A percentile compares a stretch with the other conserved stretches of the same genome.
phyloP scores from a whole-genome alignment of 2,888 invertebrate species.

The Athalia rosae region DNA sequence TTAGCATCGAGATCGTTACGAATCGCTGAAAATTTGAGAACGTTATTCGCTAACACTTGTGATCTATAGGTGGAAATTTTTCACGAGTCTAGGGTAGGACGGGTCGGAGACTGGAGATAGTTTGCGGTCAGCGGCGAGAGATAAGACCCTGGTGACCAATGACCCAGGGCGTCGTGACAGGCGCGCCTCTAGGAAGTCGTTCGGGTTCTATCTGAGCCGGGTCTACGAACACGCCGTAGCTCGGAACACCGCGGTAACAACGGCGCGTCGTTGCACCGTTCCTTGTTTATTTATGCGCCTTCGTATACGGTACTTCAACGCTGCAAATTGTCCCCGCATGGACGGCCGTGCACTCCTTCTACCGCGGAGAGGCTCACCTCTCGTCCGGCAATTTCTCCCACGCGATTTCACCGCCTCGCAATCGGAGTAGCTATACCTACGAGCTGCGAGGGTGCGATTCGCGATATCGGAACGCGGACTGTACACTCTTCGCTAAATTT shows the following conservation, averaged over 20 bases:
- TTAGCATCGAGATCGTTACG: neutral
- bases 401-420: constrained; percentile 25
- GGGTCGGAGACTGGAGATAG: constrained; percentile 56
- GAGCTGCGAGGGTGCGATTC: neutral
- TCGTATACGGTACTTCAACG: constrained; percentile 40
- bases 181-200: constrained; percentile 71
- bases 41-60: constrained; percentile 9
- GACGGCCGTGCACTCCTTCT: constrained; percentile 28
- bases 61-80: neutral
- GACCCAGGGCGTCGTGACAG: constrained; percentile 70
- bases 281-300: constrained; percentile 47
- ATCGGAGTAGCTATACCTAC: no score
- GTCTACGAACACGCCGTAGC: constrained; percentile 33
- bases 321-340: constrained; percentile 45
- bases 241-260: constrained; percentile 32
- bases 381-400: constrained; percentile 35
- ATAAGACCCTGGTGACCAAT: constrained; percentile 69
- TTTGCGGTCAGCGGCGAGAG: constrained; percentile 59
- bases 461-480: neutral
- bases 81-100: constrained; percentile 11
- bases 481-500: constrained; percentile 5
- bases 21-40: neutral
- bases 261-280: constrained; percentile 31
- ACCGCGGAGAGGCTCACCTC: constrained; percentile 11
- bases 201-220: constrained; percentile 54